Evolutionary conservation across 2,113 vertebrate species (phyloP), one percentile per base, ranked within the genome.

Genomic region (Dermatemys mawii): DNA sequence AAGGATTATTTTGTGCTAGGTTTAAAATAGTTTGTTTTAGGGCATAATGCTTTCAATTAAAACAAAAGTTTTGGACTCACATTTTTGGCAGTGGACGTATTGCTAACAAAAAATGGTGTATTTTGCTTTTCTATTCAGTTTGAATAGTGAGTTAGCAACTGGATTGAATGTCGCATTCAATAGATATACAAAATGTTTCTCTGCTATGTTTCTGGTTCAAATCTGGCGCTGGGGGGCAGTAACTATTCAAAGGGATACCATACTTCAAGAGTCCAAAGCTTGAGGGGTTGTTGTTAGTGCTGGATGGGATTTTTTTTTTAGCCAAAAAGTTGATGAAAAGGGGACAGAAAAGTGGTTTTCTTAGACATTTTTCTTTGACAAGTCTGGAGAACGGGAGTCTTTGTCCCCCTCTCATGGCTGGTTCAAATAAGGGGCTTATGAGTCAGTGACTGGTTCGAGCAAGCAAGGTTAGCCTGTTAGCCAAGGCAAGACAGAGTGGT

Each of bases 21-120:
- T 91, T 91, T 4, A 87, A 85, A 97, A 90, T 93, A 89, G 93
- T 95, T 96, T 96, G 84, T 93, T 96, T 95, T 95, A 83, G 89
- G 92, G 93, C 75, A 89, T 96, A 94, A 96, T 93, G 93, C 96
- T 86, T 96, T 94, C 96, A 97, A 96, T 93, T 41, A 94, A 96
- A 95, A 96, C 90, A 86, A 91, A 80, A 91, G 93, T 93, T 90
- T 97, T 90, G 96, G 90, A 96, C 94, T 94, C 94, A 93, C 88
- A 55, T 11, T 0, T 93, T 93, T 54, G 85, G 90, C 79, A 89
- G 83, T 12, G 90, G 92, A 93, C 85, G 21, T 90, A 87, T 96
- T 90, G 88, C 94, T 95, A 94, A 94, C 94, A 96, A 96, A 92
- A 88, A 92, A 89, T 86, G 95, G 93, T 92, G 94, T 14, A 94